phyloP scores from a whole-genome alignment of 2,888 invertebrate genomes.

The Campoplex capitator region DNA sequence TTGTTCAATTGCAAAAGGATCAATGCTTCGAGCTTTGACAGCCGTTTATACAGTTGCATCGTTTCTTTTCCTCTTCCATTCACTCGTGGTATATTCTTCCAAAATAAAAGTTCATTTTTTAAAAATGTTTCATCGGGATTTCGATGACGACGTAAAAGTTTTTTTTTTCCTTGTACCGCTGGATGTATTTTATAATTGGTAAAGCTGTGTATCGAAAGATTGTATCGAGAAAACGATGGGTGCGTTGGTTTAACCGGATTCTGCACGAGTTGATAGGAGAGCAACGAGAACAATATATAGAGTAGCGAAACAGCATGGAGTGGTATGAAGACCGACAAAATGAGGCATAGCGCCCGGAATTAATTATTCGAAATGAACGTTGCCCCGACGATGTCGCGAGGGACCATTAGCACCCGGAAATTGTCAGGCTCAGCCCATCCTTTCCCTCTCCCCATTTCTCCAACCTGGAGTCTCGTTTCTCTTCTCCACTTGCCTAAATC shows the following conservation, averaged over 20 bases:
- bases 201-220: slow-evolving; percentile 13
- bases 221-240: slow-evolving; percentile 9
- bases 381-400: slow-evolving; percentile 74
- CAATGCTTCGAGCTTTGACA: neutral
- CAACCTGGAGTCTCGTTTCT: slow-evolving; percentile 35
- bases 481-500: slow-evolving; percentile 53
- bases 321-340: slow-evolving; percentile 54
- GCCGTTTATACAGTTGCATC: neutral
- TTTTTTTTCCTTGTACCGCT: neutral
- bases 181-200: slow-evolving; percentile 27
- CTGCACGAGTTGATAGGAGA: slow-evolving; percentile 37
- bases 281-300: neutral
- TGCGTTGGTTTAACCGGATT: slow-evolving; percentile 8
- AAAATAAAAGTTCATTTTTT: neutral
- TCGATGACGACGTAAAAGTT: neutral
- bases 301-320: slow-evolving; percentile 24
- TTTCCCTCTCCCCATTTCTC: slow-evolving; percentile 68
- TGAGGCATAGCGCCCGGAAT: slow-evolving; percentile 75
- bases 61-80: neutral
- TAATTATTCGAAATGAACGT: slow-evolving; percentile 83
- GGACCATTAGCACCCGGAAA: slow-evolving; percentile 83
- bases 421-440: slow-evolving; percentile 79
- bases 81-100: too few species aligned
- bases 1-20: neutral
- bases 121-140: neutral